A percentile compares a stretch with the other conserved stretches of the same genome.
Conservation (phyloP, 2,113 vertebrate genomes). For the Motacilla tschutschensis region DNA sequence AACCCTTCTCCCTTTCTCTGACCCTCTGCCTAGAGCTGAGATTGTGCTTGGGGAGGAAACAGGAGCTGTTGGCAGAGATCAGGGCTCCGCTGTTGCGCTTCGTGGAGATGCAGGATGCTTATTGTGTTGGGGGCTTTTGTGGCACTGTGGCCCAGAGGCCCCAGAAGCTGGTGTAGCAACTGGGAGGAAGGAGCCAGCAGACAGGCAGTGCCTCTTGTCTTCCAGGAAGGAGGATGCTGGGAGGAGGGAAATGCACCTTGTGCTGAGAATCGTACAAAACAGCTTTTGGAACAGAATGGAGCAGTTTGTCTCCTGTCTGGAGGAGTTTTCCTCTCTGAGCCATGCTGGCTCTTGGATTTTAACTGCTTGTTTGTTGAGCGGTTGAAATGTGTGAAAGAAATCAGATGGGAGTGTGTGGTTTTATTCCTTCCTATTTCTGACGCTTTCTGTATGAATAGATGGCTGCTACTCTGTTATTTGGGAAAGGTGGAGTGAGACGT, state of each 20-base stretch:
- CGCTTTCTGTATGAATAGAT: neutral
- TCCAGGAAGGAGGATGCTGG: neutral
- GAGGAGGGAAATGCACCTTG: conserved; percentile 9
- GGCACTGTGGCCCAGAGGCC: neutral
- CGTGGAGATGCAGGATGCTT: fast-evolving
- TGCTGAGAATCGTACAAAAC: neutral
- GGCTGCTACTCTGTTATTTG: neutral
- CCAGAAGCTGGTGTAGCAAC: neutral
- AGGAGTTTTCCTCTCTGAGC: neutral
- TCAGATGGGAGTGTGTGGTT: neutral
- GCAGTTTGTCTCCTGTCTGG: neutral
- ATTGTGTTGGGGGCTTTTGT: neutral
- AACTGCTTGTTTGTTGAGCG: neutral
- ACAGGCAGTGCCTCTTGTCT: neutral
- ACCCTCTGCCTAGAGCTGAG: neutral
- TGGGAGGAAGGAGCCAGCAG: neutral
- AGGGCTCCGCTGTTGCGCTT: fast-evolving
- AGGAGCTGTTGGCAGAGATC: neutral
- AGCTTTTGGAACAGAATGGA: neutral
- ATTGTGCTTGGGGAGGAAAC: neutral
- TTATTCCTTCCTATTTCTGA: neutral
- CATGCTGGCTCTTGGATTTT: neutral
- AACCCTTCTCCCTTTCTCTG: neutral
- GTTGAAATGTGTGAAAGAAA: conserved; percentile 41
- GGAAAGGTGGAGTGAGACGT: neutral